Conservation (phyloP, 1,140 invertebrate genomes). For the Drosophila burlai region DNA sequence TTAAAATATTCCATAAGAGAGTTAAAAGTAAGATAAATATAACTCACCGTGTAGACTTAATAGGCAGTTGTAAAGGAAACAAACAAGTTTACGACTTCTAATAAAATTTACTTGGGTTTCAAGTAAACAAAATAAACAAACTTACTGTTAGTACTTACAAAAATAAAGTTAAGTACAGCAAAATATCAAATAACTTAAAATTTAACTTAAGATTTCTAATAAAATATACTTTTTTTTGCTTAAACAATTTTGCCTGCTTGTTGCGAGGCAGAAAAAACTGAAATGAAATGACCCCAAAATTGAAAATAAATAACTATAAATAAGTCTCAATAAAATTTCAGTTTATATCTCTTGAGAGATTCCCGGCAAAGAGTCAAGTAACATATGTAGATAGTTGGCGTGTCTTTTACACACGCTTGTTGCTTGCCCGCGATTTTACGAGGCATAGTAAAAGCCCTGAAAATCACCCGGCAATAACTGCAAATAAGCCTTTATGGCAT, state of each 20-base stretch:
- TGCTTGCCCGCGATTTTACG: slow-evolving; percentile 18
- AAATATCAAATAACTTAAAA: not conserved
- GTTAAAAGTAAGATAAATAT: not conserved
- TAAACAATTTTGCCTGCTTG: not conserved
- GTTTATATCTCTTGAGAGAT: not conserved
- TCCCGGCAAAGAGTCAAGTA: slow-evolving; percentile 10
- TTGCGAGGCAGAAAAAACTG: slow-evolving; percentile 1
- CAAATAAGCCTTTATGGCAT: slow-evolving; percentile 28
- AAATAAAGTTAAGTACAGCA: not conserved
- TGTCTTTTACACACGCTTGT: slow-evolving; percentile 13
- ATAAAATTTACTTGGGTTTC: not conserved
- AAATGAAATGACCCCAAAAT: slow-evolving; percentile 8
- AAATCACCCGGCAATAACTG: slow-evolving; percentile 25
- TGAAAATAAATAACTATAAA: slow-evolving; percentile 21
- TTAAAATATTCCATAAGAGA: not conserved
- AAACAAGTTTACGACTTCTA: slow-evolving; percentile 1
- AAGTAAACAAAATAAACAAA: not conserved
- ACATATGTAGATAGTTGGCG: slow-evolving; percentile 19
- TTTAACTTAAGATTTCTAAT: not conserved
- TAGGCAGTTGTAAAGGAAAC: not conserved
- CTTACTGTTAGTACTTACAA: not conserved
- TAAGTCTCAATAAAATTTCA: slow-evolving; percentile 14
- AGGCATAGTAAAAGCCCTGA: slow-evolving; percentile 23
- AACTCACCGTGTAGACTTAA: not conserved
- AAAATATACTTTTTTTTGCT: not conserved